phyloP scores from a whole-genome alignment of 1,140 invertebrate genomes.

The Macrobrachium rosenbergii region DNA sequence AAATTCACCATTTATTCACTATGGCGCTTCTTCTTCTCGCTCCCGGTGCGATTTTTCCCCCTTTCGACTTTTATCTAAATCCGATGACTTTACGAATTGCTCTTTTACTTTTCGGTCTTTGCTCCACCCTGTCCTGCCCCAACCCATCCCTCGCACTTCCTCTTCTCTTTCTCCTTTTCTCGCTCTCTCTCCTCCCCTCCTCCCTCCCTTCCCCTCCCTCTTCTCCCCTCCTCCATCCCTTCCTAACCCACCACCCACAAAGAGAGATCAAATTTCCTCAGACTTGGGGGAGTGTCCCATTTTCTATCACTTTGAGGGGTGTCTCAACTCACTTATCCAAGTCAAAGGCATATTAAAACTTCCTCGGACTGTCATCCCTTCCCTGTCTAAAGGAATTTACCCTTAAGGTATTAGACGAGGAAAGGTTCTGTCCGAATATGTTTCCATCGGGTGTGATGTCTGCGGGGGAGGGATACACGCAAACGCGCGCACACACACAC shows the following conservation, averaged over 20 bases:
- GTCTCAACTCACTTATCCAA: constrained; percentile 1
- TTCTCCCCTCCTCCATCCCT: background rate
- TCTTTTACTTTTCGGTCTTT: background rate
- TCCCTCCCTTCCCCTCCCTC: no score
- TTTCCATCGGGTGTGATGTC: no score
- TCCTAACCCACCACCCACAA: background rate
- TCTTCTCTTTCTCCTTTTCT: background rate
- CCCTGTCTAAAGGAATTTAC: no score
- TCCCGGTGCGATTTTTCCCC: background rate
- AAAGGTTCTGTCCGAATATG: no score
- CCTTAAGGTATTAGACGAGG: no score
- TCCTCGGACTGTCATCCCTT: background rate
- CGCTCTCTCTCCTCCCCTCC: no score
- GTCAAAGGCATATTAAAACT: constrained; percentile 21
- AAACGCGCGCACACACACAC: no score
- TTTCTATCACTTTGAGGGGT: constrained; percentile 14
- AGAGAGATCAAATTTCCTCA: constrained; percentile 7
- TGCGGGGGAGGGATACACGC: no score
- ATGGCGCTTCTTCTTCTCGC: no score
- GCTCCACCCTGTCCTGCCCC: background rate
- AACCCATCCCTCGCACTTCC: background rate
- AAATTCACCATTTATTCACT: no score
- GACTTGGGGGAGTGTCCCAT: background rate
- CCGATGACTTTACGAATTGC: background rate
- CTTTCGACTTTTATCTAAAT: background rate